These are phyloP conservation scores for Himantopus leucocephalus DNA, from an alignment of 2,113 vertebrate genomes.

Conservation along the genomic window DNA sequence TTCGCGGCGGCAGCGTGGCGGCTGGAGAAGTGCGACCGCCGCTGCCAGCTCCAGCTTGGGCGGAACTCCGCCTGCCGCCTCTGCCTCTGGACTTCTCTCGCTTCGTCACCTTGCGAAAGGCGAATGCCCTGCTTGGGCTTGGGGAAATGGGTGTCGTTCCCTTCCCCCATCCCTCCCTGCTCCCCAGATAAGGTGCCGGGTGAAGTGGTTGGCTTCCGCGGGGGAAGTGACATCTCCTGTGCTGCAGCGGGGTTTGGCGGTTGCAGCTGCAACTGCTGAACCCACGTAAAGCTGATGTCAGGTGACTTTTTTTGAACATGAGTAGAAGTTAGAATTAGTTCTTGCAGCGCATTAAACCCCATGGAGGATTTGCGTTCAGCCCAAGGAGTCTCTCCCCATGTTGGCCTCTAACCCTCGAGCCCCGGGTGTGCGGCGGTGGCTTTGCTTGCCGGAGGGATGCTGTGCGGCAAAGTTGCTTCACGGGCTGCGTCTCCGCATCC, in stretches of 20 bases:
- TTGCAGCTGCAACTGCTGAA: not conserved
- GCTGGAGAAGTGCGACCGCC: accelerated
- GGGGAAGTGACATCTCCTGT: not conserved
- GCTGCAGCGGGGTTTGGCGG: not conserved
- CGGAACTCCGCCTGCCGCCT: accelerated
- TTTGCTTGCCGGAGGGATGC: not conserved
- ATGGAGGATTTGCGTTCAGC: not conserved
- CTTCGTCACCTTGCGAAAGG: not conserved
- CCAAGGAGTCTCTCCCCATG: accelerated
- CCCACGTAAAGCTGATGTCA: not conserved
- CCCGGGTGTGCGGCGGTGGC: accelerated
- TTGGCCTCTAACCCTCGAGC: not conserved
- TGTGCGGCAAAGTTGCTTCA: accelerated
- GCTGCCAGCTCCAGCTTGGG: not conserved
- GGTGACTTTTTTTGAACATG: not conserved
- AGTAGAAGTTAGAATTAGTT: not conserved
- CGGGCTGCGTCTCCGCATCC: not conserved
- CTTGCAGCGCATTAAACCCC: accelerated
- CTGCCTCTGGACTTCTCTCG: not conserved
- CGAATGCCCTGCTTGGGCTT: accelerated
- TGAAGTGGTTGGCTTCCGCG: not conserved
- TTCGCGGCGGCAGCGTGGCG: accelerated
- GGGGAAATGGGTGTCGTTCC: not conserved
- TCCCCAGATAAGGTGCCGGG: not conserved
- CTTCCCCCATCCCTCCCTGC: not conserved